phyloP scores from a whole-genome alignment of 64 coral and sea anemone genomes.

The Actinia tenebrosa region DNA sequence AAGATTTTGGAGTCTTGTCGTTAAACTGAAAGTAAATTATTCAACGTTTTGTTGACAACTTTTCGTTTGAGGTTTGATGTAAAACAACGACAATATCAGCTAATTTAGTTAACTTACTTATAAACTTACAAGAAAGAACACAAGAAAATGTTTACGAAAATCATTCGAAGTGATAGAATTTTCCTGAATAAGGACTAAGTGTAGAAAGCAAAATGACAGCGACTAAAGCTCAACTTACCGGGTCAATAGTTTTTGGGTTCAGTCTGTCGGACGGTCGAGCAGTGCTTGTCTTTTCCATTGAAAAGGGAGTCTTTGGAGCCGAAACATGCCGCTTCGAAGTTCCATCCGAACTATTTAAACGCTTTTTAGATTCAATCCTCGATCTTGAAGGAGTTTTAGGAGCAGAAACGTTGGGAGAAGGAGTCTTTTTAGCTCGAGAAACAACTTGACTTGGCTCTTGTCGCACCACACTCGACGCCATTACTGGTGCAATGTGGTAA shows the following conservation, averaged over 20 bases:
- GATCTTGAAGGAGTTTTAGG: constrained; percentile 35
- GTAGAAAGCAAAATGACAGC: not conserved
- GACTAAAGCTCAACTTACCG: constrained; percentile 43
- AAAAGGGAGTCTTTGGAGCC: constrained; percentile 22
- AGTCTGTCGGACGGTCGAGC: constrained; percentile 85
- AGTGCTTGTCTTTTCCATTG: constrained; percentile 23
- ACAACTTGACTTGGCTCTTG: constrained; percentile 35
- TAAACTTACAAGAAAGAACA: not conserved
- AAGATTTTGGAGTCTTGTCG: constrained; percentile 75
- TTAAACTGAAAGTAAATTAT: constrained; percentile 68
- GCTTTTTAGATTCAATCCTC: constrained; percentile 47
- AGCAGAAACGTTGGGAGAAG: constrained; percentile 43
- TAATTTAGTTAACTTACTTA: not conserved
- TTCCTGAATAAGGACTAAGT: not conserved
- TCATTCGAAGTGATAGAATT: too few relatives aligned
- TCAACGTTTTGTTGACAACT: not conserved
- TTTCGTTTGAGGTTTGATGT: not conserved
- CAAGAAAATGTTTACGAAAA: too few relatives aligned
- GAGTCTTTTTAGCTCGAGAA: constrained; percentile 60
- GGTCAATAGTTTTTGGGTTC: constrained; percentile 92
- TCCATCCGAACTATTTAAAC: constrained; percentile 70
- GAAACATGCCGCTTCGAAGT: constrained; percentile 54
- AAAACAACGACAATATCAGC: not conserved
- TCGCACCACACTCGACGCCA: constrained; percentile 26
- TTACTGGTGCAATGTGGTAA: not conserved